A percentile compares a stretch with the other conserved stretches of the same genome.
Evolutionary conservation across 2,888 invertebrate species (phyloP).

Genomic region (Drosophila longiperda): DNA sequence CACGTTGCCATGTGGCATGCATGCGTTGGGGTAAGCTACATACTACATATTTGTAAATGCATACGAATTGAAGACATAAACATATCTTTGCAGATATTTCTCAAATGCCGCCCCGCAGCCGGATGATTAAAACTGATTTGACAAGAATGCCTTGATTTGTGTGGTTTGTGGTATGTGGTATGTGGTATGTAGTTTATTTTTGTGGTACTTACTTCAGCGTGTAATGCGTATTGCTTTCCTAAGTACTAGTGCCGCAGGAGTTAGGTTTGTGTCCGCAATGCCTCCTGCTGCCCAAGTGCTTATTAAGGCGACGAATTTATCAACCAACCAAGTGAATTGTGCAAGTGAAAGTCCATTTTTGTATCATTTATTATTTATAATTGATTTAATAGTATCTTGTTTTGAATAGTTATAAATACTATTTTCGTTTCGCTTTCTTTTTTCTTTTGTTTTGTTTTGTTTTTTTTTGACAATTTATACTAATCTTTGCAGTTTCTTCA

Average conservation of each 20-base stretch:
- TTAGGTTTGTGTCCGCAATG: slow-evolving; percentile 80
- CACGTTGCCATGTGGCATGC: slow-evolving; percentile 36
- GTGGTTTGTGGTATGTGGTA: not conserved
- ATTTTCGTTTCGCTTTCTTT: slow-evolving; percentile 56
- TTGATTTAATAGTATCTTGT: slow-evolving; percentile 62
- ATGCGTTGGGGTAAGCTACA: slow-evolving; percentile 2
- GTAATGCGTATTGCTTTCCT: slow-evolving; percentile 83
- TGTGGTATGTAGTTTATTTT: not conserved
- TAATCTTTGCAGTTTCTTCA: slow-evolving; percentile 69
- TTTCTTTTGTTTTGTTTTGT: slow-evolving; percentile 33
- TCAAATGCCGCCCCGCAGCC: not conserved
- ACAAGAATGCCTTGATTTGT: too few species aligned
- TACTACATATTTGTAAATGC: not conserved
- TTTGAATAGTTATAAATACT: slow-evolving; percentile 77
- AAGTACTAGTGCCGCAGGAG: slow-evolving; percentile 86
- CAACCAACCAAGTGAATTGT: slow-evolving; percentile 56
- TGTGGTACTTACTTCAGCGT: slow-evolving; percentile 14
- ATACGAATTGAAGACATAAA: not conserved
- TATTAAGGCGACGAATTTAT: slow-evolving; percentile 86
- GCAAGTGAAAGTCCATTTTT: slow-evolving; percentile 9
- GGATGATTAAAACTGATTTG: not conserved
- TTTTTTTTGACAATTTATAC: slow-evolving; percentile 71
- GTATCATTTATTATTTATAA: slow-evolving; percentile 56
- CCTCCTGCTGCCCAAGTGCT: slow-evolving; percentile 86
- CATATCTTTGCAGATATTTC: slow-evolving; percentile 8